A percentile compares a stretch with the other conserved stretches of the same genome.
phyloP scores from a whole-genome alignment of 2,888 invertebrate species.

The Microplitis deprimator region DNA sequence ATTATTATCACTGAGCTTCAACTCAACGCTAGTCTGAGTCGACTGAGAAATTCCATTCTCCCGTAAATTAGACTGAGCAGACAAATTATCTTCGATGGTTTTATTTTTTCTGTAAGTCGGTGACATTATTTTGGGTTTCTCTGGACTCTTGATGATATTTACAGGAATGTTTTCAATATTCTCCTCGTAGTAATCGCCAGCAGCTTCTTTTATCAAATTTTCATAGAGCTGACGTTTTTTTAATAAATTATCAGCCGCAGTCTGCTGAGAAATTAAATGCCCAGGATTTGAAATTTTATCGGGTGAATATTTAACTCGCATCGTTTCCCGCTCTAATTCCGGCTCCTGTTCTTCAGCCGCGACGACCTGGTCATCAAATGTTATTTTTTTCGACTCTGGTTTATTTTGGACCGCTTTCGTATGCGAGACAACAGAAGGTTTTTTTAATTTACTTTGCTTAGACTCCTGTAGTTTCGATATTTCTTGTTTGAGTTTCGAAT shows the following conservation, averaged over 20 bases:
- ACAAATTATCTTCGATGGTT: neutral
- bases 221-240: constrained; percentile 63
- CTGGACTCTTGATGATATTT: neutral
- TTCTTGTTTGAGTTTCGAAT: constrained; percentile 77
- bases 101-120: neutral
- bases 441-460: constrained; percentile 78
- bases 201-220: constrained; percentile 63
- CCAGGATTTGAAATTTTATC: neutral
- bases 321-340: constrained; percentile 51
- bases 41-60: neutral
- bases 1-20: neutral
- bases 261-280: neutral
- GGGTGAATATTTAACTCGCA: neutral
- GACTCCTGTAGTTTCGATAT: constrained; percentile 74
- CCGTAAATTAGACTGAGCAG: neutral
- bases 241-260: constrained; percentile 50
- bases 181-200: constrained; percentile 50
- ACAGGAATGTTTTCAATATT: neutral
- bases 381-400: neutral
- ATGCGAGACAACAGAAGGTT: constrained; percentile 75
- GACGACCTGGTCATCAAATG: neutral
- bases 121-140: neutral
- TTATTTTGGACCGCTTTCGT: constrained; percentile 81
- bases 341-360: constrained; percentile 26
- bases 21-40: neutral